Evolutionary conservation across 2,113 vertebrate species (phyloP).

Genomic region (Lycaon pictus): DNA sequence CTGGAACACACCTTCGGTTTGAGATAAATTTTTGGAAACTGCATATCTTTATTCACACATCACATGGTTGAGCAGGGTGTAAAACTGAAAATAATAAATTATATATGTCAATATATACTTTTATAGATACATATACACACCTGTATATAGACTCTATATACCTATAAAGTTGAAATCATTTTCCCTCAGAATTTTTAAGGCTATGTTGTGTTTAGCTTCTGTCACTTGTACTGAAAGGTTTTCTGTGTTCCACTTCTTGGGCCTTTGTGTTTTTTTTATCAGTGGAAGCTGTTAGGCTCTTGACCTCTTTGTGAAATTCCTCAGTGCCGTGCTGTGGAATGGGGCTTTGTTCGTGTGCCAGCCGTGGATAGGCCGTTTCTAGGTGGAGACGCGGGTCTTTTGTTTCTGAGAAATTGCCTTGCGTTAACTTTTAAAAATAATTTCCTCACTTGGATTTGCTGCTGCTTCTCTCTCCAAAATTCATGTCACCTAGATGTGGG

Average conservation of each 20-base stretch:
- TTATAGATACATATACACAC: neutral
- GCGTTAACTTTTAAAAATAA: neutral
- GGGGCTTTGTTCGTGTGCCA: neutral
- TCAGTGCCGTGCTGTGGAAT: neutral
- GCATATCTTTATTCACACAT: conserved; percentile 25
- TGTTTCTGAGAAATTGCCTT: neutral
- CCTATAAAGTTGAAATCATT: conserved; percentile 14
- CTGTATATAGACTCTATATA: neutral
- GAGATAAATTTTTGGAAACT: conserved; percentile 36
- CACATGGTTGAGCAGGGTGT: neutral
- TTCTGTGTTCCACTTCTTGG: neutral
- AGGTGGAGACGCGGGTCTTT: neutral
- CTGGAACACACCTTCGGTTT: neutral
- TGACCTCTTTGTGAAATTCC: neutral
- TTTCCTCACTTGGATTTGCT: neutral
- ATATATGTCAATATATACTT: neutral
- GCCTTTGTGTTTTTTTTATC: neutral
- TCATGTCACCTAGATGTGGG: neutral
- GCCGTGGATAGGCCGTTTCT: neutral
- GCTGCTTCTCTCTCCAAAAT: neutral
- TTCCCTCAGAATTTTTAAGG: neutral
- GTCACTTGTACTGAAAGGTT: neutral
- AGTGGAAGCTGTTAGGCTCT: neutral
- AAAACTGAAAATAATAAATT: conserved; percentile 13
- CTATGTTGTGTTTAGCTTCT: neutral